Evolutionary conservation across 2,888 invertebrate species (phyloP), one percentile per base, ranked within the genome.

Genomic region (Eupithecia abbreviata): DNA sequence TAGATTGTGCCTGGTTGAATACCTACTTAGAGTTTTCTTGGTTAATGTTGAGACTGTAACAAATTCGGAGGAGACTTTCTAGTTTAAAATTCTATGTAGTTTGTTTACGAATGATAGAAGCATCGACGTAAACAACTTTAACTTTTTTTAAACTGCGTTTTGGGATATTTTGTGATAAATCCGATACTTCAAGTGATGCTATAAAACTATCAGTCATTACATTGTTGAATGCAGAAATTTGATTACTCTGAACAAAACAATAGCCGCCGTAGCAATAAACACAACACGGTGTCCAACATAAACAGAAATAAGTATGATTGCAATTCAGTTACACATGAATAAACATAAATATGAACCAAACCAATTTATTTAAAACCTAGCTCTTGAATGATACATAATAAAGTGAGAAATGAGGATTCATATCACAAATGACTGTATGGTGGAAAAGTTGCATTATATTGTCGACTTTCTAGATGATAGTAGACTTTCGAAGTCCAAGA

Each of bases 21-120:
- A 58, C 18, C 43, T 68, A 49, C 58, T 66, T 71, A 67, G 73
- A 51, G 72, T 74, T 71, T 73, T 71, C 58, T 66, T 74, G 7
- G 10, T 71, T 72, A 72, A 47, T 41, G 15, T 30, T 47, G 62
- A 68, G 58, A 42, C 3, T 6, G 66, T 7, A 15, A 15, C 3
- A 0, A 15, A 66, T 15, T 15, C 7, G 42, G 7, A 5, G 13
- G 15, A 66, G 42, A 42, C 41, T 1, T n/a, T 55, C 2, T 9
- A 18, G 9, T 18, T 18, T 18, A 58, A 15, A 58, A 18, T 18
- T 0, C 3, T 58, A n/a, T n/a, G n/a, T n/a, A n/a, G n/a, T n/a
- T n/a, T n/a, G 51, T n/a, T 55, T 9, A 55, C 15, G 2, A 6
- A n/a, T n/a, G 5, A n/a, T n/a, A 55, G 7, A n/a, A 49, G 13